Conservation (phyloP, 1,140 invertebrate genomes). For the Drosophila nasuta region DNA sequence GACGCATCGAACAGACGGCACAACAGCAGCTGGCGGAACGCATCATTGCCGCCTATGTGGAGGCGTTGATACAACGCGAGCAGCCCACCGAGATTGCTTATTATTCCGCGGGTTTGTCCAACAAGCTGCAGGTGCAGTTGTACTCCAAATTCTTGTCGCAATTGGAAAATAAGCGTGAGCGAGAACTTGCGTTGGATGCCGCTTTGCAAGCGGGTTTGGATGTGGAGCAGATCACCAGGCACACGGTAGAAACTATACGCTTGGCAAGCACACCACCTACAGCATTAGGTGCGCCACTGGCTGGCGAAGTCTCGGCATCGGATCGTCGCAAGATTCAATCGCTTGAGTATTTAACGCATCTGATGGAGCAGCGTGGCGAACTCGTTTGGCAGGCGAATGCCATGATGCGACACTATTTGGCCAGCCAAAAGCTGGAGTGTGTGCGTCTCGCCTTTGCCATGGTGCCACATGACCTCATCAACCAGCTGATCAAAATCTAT, state of each 20-base stretch:
- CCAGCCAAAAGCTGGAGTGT: conserved; percentile 88
- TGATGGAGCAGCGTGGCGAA: conserved; percentile 91
- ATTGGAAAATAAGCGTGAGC: conserved; percentile 85
- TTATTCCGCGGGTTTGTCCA: conserved; percentile 92
- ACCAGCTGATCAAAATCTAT: conserved; percentile 86
- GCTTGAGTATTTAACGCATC: conserved; percentile 95
- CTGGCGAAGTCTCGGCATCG: conserved; percentile 58
- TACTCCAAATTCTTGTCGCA: conserved; percentile 93
- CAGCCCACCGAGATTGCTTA: conserved; percentile 93
- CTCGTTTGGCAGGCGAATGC: conserved; percentile 94
- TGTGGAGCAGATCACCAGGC: conserved; percentile 92
- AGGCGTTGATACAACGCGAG: conserved; percentile 89
- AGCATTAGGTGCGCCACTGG: conserved; percentile 39
- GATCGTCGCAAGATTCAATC: conserved; percentile 89
- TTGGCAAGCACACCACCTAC: conserved; percentile 86
- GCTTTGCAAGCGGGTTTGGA: conserved; percentile 92
- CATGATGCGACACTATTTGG: conserved; percentile 93
- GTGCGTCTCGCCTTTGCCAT: conserved; percentile 89
- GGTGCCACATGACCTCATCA: conserved; percentile 88
- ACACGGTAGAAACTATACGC: conserved; percentile 89
- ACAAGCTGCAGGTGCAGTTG: conserved; percentile 89
- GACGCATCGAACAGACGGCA: conserved; percentile 86
- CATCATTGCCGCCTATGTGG: conserved; percentile 90
- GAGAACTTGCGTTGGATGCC: conserved; percentile 87
- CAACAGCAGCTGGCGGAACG: conserved; percentile 90